Percentiles rank a stretch among this genome's conserved stretches.
phyloP scores from a whole-genome alignment of 2,888 invertebrate genomes.

The Epistrophe grossulariae region DNA sequence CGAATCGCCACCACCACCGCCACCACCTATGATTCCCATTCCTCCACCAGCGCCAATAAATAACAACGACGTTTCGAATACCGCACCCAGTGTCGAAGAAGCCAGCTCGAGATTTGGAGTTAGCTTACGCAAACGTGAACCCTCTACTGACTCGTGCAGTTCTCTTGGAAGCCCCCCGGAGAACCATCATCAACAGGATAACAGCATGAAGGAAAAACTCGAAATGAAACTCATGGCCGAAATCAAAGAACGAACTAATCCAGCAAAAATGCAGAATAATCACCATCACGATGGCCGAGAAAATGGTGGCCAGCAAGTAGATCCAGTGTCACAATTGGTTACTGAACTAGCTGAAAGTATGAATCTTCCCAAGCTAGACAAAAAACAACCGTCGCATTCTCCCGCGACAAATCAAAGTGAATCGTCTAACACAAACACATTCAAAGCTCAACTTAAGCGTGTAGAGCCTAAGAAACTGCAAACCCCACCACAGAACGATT shows the following conservation, averaged over 20 bases:
- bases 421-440: slow-evolving; percentile 84
- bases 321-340: slow-evolving; percentile 92
- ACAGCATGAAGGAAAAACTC: slow-evolving; percentile 90
- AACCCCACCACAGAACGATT: slow-evolving; percentile 85
- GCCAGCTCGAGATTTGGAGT: slow-evolving; percentile 90
- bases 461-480: slow-evolving; percentile 87
- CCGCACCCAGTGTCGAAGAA: slow-evolving; percentile 89
- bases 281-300: slow-evolving; percentile 69
- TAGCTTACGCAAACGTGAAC: slow-evolving; percentile 88
- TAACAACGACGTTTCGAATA: slow-evolving; percentile 86
- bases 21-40: slow-evolving; percentile 78
- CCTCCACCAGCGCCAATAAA: slow-evolving; percentile 79
- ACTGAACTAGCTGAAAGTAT: slow-evolving; percentile 94
- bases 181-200: slow-evolving; percentile 77
- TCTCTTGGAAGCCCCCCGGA: slow-evolving; percentile 85
- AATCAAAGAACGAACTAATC: slow-evolving; percentile 91
- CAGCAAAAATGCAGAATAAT: slow-evolving; percentile 86
- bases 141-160: slow-evolving; percentile 86
- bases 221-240: slow-evolving; percentile 92
- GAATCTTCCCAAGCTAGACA: slow-evolving; percentile 85
- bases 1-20: slow-evolving; percentile 79
- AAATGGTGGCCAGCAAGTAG: slow-evolving; percentile 84
- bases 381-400: slow-evolving; percentile 67
- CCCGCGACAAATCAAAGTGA: slow-evolving; percentile 71
- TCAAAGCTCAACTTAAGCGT: slow-evolving; percentile 89